phyloP scores from a whole-genome alignment of 2,797 vertebrate genomes.

The Gymnoscopelus microlampas region DNA sequence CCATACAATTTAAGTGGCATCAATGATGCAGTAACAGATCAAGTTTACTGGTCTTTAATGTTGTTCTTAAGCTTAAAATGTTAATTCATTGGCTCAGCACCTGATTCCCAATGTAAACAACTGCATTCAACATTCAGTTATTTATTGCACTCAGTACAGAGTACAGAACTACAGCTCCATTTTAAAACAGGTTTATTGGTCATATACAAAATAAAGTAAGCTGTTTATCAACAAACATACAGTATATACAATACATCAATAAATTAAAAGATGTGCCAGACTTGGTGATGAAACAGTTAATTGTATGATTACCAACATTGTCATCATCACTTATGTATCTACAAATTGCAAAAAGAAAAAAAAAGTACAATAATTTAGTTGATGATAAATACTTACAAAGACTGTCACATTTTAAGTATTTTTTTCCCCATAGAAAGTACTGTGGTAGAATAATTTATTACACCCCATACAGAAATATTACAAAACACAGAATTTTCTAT shows the following conservation, averaged over 20 bases:
- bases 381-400: slow-evolving; percentile 93
- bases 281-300: slow-evolving; percentile 80
- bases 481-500: slow-evolving; percentile 78
- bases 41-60: background rate
- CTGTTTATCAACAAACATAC: slow-evolving; percentile 98
- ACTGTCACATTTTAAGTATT: slow-evolving; percentile 82
- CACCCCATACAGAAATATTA: slow-evolving; percentile 85
- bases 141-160: background rate
- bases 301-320: slow-evolving; percentile 82
- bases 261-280: slow-evolving; percentile 88
- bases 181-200: slow-evolving; percentile 98
- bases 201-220: slow-evolving; percentile 99
- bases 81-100: background rate
- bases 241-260: slow-evolving; percentile 98
- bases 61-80: background rate
- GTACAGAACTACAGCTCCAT: slow-evolving; percentile 52
- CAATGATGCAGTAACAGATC: background rate
- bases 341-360: slow-evolving; percentile 81
- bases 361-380: slow-evolving; percentile 94
- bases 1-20: too few species aligned
- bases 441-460: slow-evolving; percentile 83
- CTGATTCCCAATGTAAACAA: background rate
- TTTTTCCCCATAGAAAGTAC: slow-evolving; percentile 81
- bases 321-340: slow-evolving; percentile 83
- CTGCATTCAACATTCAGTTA: background rate